Base-by-base conservation (phyloP, 2,113 vertebrate genomes). In the Nesogale talazaci region DNA sequence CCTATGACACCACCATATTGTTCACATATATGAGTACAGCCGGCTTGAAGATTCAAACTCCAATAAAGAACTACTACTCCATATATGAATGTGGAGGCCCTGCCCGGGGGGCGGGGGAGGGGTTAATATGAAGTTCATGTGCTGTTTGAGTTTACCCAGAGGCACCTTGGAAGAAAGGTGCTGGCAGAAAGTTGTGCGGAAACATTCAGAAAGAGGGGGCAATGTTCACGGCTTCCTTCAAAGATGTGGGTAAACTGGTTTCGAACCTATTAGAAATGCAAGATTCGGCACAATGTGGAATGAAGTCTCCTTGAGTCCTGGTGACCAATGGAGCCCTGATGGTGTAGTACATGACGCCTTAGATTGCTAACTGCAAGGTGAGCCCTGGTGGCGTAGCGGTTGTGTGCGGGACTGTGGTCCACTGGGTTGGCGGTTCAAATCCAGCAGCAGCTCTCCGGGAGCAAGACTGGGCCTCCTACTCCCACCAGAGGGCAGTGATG, bases 251-350 rank as follows among this genome's bases (percentile, higher is more conserved):
- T 52, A 38, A 81, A 34, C 25, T 40, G 22, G 61, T 74, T n/a
- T 74, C n/a, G 34, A 42, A 89, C 34, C 40, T 72, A 10, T 70
- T 25, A 40, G 78, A 94, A 92, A 95, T 36, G 56, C 7, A 74
- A 22, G 34, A 82, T 23, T 78, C 72, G 23, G 78, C 2, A 93
- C 61, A 88, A 75, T 36, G 19, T 84, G 42, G 14, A 63, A 63
- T 56, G 34, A 40, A 29, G 86, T 77, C 77, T 77, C 11, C 31
- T 16, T 63, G 86, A 74, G 77, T 19, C 31, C 46, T 52, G 46
- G 5, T 52, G 46, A 12, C 46, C 10, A 52, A 52, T 52, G 46
- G 46, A 52, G 46, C 10, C 46, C 46, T 52, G 46, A 52, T 52
- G 9, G 46, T 52, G 46, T 10, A 52, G 46, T 12, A 52, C 46